Evolutionary conservation across 2,888 invertebrate species (phyloP).

Genomic region (Scelioninae gen. 1): DNA sequence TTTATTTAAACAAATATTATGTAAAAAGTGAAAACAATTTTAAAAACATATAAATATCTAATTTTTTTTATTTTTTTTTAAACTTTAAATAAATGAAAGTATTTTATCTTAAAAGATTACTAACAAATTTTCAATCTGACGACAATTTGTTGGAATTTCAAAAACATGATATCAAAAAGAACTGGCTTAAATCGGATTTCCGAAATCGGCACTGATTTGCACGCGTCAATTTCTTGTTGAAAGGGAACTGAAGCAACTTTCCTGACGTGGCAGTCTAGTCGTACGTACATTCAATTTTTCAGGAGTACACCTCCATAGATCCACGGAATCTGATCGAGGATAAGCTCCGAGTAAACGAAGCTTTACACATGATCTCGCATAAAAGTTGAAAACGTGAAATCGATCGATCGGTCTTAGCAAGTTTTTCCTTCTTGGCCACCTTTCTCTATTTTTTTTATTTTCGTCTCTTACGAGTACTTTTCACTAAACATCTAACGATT

Average conservation of each 20-base stretch:
- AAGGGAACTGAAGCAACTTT: constrained; percentile 40
- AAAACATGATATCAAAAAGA: constrained; percentile 34
- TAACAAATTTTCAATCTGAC: constrained; percentile 7
- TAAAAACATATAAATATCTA: no score
- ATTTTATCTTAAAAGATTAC: not conserved
- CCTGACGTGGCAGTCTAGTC: constrained; percentile 34
- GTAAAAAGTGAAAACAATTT: not conserved
- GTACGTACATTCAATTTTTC: constrained; percentile 63
- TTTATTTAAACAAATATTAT: no score
- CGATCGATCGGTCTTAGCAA: constrained; percentile 30
- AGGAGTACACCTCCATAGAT: constrained; percentile 45
- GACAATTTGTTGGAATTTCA: constrained; percentile 15
- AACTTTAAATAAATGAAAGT: no score
- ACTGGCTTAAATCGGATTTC: constrained; percentile 36
- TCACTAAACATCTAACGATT: constrained; percentile 10
- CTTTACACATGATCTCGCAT: constrained; percentile 58
- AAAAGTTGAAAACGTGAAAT: constrained; percentile 53
- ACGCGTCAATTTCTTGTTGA: constrained; percentile 51
- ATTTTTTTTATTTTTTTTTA: no score
- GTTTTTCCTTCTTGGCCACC: constrained; percentile 2
- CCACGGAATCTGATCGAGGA: constrained; percentile 59
- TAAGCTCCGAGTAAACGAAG: constrained; percentile 61
- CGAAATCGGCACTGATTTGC: constrained; percentile 44
- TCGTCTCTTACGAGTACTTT: constrained; percentile 19
- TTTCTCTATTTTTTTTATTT: constrained; percentile 15